Evolutionary conservation across 2,888 invertebrate genomes (phyloP), one percentile per base, ranked within the genome.

Genomic region (Euphydryas editha): DNA sequence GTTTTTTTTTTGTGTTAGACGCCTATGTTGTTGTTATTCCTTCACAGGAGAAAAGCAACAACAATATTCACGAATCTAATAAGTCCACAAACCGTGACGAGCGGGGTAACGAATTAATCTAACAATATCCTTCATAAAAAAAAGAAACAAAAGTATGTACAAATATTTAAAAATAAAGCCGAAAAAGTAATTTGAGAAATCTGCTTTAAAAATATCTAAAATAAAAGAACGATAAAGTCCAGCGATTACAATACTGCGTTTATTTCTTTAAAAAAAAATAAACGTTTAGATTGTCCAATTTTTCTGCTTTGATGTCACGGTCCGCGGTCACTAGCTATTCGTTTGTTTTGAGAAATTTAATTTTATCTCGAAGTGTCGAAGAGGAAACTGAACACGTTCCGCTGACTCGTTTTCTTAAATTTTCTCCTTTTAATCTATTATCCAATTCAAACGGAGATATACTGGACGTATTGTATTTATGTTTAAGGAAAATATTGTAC

Each of bases 281-380:
- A 44, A 44, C n/a, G 5, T 2, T 44, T 44, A n/a, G 8, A 17
- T 7, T 15, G 36, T 21, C 10, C 24, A 54, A 11, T 21, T 21
- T 20, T 17, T 39, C 51, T 30, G 30, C 30, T 61, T 58, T 65
- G 65, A 65, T 46, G 49, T 56, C 57, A 56, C 67, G 36, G n/a
- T 20, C 20, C n/a, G 20, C 17, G 51, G 51, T 55, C 54, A 36
- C 62, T 39, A n/a, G 63, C 46, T 51, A 58, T 67, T 61, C 64
- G 44, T 60, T 60, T 44, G 56, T 59, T 65, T 54, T 59, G 37
- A 65, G 64, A 70, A 67, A 70, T 70, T 62, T 70, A 70, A 70
- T 70, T 70, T 67, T 54, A 24, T 46, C 56, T 55, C 59, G 46
- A 65, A 63, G 67, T 67, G 69, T 67, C 67, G 67, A 65, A 61